phyloP scores from a whole-genome alignment of 2,888 invertebrate species.

The Timema podura region DNA sequence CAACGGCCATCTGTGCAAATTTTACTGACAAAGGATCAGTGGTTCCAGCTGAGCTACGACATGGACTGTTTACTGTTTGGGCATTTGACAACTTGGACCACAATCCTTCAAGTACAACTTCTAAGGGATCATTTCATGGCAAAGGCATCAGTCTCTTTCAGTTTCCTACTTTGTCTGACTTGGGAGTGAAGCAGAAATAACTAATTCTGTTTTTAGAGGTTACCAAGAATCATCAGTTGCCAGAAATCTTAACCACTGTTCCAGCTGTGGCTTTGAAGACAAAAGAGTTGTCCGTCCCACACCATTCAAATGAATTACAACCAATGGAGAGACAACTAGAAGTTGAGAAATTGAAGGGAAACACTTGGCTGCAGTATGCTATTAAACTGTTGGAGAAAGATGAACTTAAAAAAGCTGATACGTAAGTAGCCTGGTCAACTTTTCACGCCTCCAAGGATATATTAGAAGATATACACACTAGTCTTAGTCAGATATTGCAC shows the following conservation, averaged over 20 bases:
- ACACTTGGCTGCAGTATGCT: too few relatives aligned
- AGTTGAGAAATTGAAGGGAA: background rate
- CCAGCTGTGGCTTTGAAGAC: too few relatives aligned
- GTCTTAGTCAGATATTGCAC: too few relatives aligned
- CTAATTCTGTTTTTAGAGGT: background rate
- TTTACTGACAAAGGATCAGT: too few relatives aligned
- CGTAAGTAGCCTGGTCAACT: background rate
- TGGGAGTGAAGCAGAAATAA: constrained; percentile 1
- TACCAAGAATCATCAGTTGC: too few relatives aligned
- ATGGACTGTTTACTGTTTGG: constrained; percentile 16
- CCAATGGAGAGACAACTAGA: background rate
- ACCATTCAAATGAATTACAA: too few relatives aligned
- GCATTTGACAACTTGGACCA: constrained; percentile 19
- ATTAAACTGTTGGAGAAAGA: background rate
- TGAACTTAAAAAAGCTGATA: background rate
- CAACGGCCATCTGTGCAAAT: constrained; percentile 21
- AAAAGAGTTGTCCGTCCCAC: too few relatives aligned
- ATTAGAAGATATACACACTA: background rate
- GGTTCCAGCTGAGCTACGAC: constrained; percentile 15
- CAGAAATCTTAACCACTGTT: too few relatives aligned
- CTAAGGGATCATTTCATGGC: constrained; percentile 18
- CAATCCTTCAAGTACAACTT: constrained; percentile 16
- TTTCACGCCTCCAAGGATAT: constrained; percentile 5
- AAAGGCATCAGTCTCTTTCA: constrained; percentile 16
- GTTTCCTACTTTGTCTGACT: constrained; percentile 14